Base-by-base conservation (phyloP, 2,797 vertebrate species). In the Threskiornis aethiopicus region DNA sequence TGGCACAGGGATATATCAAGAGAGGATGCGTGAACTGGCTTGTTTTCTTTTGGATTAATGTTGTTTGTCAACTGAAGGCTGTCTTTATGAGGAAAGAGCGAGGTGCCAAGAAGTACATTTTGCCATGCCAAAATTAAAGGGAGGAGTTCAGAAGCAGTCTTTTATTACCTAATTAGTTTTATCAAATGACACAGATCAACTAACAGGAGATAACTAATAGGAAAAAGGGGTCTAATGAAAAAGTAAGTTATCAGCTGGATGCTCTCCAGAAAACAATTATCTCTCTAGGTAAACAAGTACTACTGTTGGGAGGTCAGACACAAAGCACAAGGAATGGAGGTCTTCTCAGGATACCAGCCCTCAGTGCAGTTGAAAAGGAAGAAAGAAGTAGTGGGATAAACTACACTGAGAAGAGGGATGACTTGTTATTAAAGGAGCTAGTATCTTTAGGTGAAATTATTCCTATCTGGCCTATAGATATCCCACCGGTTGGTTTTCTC, bases 81-180 rank as follows among this genome's bases (percentile, higher is more conserved):
- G 78, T 54, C 92, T 89, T 92, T 93, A 90, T 91, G 86, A 94
- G 69, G 75, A 77, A 94, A 59, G 81, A 71, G n/a, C 5, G 8
- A 87, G 58, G 58, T 82, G 89, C 95, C 90, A 96, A 94, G 88
- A 91, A 87, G 65, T 75, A 90, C 89, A 81, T 93, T 93, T 97
- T 69, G 84, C 66, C 85, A 89, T 92, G 89, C 93, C 93, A 96
- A 90, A 97, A 90, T 84, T 90, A 90, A 96, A 96, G 91, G 90
- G 94, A 97, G 96, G 96, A 87, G 93, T 87, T 95, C 93, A 84
- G 89, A 80, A 97, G 84, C 69, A 93, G 77, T 54, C 89, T 93
- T 96, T 93, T 94, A 96, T 96, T 97, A 93, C 89, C 76, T 96
- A 97, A 96, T 97, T 96, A 96, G 79, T 94, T 95, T 97, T 90